These are phyloP conservation scores for Umimayanthus kanabou DNA, from an alignment of 92 coral and sea anemone species.

Conservation along the genomic window DNA sequence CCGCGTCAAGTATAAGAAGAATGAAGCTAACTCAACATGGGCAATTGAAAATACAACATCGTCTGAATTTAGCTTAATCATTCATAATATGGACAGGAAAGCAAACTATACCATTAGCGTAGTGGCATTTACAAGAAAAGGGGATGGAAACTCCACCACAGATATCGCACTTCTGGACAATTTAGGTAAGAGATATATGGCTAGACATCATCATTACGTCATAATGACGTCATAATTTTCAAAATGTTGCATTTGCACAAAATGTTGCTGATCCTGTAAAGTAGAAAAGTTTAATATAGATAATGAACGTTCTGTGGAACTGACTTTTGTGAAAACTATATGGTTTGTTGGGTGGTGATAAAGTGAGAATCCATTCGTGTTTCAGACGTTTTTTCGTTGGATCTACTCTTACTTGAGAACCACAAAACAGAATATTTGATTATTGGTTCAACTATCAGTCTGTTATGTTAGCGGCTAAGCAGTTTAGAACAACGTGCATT, in stretches of 20 bases:
- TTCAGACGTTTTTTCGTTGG: no score
- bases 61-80: conserved; percentile 30
- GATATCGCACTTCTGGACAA: conserved; percentile 56
- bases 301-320: background rate
- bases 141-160: conserved; percentile 63
- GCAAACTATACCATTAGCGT: conserved; percentile 71
- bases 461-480: no score
- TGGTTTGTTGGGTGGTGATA: background rate
- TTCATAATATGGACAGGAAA: conserved; percentile 56
- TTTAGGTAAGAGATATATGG: conserved; percentile 44
- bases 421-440: no score
- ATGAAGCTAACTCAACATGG: conserved; percentile 35
- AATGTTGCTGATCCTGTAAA: no score
- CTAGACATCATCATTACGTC: no score
- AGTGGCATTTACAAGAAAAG: conserved; percentile 74
- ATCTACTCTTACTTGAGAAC: no score
- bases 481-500: no score
- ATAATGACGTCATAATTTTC: no score
- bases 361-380: no score
- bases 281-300: no score
- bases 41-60: conserved; percentile 48
- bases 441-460: no score
- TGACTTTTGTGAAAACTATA: background rate
- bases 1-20: conserved; percentile 58
- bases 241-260: no score